Conservation (phyloP, 2,888 invertebrate genomes). For the Lasioglossum villosulum region DNA sequence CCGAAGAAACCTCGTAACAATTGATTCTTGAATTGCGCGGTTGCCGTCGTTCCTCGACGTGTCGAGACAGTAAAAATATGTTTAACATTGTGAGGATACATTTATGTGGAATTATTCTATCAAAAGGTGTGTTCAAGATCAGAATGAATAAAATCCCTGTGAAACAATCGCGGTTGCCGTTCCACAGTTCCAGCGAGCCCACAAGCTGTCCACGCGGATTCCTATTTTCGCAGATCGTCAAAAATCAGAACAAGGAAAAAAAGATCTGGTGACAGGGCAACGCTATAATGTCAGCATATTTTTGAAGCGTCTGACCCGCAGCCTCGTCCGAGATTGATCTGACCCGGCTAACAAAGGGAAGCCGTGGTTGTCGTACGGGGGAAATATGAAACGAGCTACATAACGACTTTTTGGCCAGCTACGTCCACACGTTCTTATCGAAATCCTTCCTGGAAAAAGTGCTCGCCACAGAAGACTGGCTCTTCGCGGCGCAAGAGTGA, state of each 20-base stretch:
- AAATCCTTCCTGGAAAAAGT: conserved; percentile 76
- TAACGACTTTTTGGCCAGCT: conserved; percentile 67
- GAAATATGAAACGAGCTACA: conserved; percentile 62
- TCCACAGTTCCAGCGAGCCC: background rate
- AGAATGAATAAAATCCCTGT: background rate
- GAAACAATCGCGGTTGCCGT: background rate
- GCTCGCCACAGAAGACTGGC: conserved; percentile 68
- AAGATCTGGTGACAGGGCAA: background rate
- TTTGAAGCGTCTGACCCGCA: background rate
- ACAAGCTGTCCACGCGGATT: background rate
- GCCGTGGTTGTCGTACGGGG: conserved; percentile 34
- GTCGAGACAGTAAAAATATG: background rate
- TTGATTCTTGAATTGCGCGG: background rate
- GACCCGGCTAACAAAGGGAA: conserved; percentile 45
- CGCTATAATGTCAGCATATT: conserved; percentile 11
- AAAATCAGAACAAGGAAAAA: background rate
- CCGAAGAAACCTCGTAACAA: background rate
- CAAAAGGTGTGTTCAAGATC: background rate
- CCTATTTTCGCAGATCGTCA: background rate
- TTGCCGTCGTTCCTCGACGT: background rate
- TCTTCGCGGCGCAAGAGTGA: conserved; percentile 60
- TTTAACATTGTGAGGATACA: too few species aligned
- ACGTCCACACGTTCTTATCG: conserved; percentile 72
- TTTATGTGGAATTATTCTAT: too few species aligned
- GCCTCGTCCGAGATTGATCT: conserved; percentile 58